Evolutionary conservation across 1,140 invertebrate species (phyloP).

Genomic region (Drosophila ambigua): DNA sequence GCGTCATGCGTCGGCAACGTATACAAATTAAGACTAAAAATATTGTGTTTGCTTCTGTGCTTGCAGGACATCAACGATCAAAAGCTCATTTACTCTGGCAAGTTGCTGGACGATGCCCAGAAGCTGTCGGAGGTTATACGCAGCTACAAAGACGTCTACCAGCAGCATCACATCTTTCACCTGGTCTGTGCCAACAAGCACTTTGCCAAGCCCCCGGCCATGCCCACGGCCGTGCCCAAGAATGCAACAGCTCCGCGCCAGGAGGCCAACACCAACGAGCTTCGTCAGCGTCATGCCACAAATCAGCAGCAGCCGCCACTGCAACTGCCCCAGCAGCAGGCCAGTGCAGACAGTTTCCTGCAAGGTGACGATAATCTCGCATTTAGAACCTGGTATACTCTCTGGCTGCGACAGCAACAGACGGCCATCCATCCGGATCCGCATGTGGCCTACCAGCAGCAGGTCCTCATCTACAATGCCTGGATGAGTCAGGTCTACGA

Average conservation of each 20-base stretch:
- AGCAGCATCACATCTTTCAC: constrained; percentile 91
- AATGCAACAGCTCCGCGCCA: constrained; percentile 20
- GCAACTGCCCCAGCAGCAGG: not conserved
- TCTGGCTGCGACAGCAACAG: constrained; percentile 5
- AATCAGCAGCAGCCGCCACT: constrained; percentile 15
- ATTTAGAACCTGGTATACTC: no score
- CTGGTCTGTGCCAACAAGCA: constrained; percentile 89
- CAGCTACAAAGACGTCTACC: constrained; percentile 87
- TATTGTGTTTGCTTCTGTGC: not conserved
- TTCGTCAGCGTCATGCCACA: constrained; percentile 79
- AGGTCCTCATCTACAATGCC: constrained; percentile 68
- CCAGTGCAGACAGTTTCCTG: not conserved
- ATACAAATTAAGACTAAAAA: no score
- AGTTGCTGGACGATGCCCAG: constrained; percentile 90
- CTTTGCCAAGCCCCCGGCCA: constrained; percentile 53
- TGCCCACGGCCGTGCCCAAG: constrained; percentile 52
- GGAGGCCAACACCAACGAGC: constrained; percentile 70
- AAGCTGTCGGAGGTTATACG: constrained; percentile 92
- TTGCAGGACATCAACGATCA: constrained; percentile 89
- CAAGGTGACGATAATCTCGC: no score
- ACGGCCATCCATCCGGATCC: constrained; percentile 3
- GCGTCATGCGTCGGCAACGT: constrained; percentile 30
- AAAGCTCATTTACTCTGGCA: constrained; percentile 96
- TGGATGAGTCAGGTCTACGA: constrained; percentile 94
- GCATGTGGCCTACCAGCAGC: constrained; percentile 51